Conservation (phyloP, 2,113 vertebrate genomes). For the Corynorhinus townsendii region DNA sequence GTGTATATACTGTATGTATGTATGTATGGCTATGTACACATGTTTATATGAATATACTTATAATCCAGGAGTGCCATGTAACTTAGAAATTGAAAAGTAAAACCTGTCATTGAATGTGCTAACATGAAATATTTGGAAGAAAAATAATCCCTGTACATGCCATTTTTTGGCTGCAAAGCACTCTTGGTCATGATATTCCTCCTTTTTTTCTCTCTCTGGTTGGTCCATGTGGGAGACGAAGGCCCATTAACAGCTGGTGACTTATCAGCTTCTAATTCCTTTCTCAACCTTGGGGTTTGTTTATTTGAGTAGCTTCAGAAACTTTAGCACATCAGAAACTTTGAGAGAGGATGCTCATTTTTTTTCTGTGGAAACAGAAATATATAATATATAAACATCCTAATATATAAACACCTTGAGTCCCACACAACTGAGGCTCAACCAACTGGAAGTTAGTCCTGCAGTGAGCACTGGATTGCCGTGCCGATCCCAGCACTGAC, state of each 20-base stretch:
- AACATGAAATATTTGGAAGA: slow-evolving; percentile 14
- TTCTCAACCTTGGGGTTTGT: not conserved
- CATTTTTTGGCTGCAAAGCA: slow-evolving; percentile 11
- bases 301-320: not conserved
- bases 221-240: not conserved
- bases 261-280: not conserved
- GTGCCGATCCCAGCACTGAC: too few species aligned
- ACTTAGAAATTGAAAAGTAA: slow-evolving; percentile 67
- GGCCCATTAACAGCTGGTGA: not conserved
- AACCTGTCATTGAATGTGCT: slow-evolving; percentile 37
- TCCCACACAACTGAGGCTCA: too few species aligned
- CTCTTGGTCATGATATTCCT: not conserved
- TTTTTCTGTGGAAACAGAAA: not conserved
- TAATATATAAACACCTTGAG: too few species aligned
- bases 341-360: not conserved
- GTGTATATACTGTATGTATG: not conserved
- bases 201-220: not conserved
- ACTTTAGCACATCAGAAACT: not conserved
- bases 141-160: slow-evolving; percentile 17
- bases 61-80: not conserved
- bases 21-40: not conserved
- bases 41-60: not conserved
- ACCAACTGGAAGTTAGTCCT: too few species aligned
- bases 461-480: too few species aligned
- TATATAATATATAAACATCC: too few species aligned